Conservation (phyloP, 2,113 vertebrate species). For the Balaeniceps rex region DNA sequence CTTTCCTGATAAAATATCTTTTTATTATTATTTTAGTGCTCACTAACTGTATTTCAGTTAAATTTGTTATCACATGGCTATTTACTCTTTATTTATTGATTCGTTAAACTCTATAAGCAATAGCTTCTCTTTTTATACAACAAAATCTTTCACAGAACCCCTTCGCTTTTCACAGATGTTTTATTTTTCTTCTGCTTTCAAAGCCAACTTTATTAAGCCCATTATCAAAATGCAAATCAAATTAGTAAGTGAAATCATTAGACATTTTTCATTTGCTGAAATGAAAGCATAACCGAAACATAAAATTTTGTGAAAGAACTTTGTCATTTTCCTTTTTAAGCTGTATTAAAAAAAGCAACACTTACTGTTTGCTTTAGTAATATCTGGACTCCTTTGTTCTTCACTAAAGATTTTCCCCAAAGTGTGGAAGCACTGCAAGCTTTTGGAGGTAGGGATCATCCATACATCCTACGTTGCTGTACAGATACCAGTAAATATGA, state of each 20-base stretch:
- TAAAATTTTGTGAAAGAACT: neutral
- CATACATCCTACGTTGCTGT: neutral
- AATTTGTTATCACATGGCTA: neutral
- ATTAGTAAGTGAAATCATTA: neutral
- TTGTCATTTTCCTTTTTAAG: neutral
- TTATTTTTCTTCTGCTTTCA: neutral
- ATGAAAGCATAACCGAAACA: neutral
- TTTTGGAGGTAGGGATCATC: neutral
- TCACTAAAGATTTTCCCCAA: neutral
- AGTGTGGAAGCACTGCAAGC: neutral
- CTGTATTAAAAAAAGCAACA: neutral
- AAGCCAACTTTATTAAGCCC: neutral
- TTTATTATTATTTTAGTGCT: neutral
- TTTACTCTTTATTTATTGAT: neutral
- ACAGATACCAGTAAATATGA: neutral
- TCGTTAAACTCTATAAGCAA: neutral
- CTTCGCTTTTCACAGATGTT: neutral
- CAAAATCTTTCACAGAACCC: neutral
- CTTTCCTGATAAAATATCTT: neutral
- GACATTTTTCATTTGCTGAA: neutral
- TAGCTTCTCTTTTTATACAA: neutral
- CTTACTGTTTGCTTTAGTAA: neutral
- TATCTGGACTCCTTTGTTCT: neutral
- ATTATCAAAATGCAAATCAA: neutral
- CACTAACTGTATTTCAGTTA: neutral